Conservation (phyloP, 2,888 invertebrate genomes). For the Dendrolimus houi region DNA sequence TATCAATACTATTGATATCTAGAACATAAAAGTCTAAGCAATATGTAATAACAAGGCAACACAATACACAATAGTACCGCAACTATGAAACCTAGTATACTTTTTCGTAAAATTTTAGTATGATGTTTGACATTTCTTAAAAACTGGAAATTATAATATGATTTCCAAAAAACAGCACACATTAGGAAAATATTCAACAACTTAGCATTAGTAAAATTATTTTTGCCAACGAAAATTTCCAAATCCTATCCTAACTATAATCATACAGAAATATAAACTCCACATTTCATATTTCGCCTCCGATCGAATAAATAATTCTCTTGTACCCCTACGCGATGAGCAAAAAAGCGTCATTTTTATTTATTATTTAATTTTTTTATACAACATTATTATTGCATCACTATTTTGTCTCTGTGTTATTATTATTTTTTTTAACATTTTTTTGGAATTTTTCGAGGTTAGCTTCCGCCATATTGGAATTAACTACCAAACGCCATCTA, state of each 20-base stretch:
- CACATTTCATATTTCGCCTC: neutral
- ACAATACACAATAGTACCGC: no score
- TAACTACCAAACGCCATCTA: slow-evolving; percentile 4
- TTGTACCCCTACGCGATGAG: slow-evolving; percentile 3
- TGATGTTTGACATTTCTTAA: no score
- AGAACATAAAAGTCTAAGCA: no score
- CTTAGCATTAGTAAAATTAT: neutral
- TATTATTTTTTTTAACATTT: slow-evolving; percentile 2
- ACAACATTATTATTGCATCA: slow-evolving; percentile 31
- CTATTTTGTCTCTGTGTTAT: slow-evolving; percentile 33
- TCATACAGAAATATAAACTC: neutral
- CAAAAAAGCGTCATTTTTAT: slow-evolving; percentile 19
- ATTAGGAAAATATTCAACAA: neutral
- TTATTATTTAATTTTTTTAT: slow-evolving; percentile 2
- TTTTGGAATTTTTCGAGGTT: slow-evolving; percentile 43
- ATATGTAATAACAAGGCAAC: no score
- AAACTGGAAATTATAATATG: neutral
- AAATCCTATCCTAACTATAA: neutral
- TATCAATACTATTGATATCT: no score
- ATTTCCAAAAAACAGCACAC: neutral
- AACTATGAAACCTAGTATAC: no score
- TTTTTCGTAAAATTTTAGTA: no score
- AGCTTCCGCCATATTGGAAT: slow-evolving; percentile 25
- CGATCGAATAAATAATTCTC: neutral
- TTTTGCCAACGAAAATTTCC: neutral